Conservation (phyloP, 30 jellyfish, hydroid and myxozoan genomes). For the Aurelia sp. region DNA sequence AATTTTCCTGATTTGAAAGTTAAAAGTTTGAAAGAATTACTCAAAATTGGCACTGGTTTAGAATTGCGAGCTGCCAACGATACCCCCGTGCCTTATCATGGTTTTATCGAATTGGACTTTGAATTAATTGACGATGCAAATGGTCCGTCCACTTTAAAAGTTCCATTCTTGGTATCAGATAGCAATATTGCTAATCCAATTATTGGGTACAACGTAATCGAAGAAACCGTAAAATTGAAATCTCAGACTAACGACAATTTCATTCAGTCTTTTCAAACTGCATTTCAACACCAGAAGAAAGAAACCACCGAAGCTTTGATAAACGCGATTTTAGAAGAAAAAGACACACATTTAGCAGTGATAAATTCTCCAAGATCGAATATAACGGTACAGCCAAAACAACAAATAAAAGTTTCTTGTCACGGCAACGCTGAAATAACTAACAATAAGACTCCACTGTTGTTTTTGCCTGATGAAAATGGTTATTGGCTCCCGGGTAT, state of each 20-base stretch:
- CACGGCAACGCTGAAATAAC: conserved; percentile 15
- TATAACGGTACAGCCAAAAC: conserved; percentile 45
- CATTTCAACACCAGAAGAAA: conserved; percentile 8
- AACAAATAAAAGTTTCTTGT: conserved; percentile 35
- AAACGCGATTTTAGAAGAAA: conserved; percentile 5
- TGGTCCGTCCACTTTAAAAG: conserved; percentile 25
- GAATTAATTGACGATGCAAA: conserved; percentile 3
- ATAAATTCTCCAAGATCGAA: conserved; percentile 43
- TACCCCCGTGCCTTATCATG: conserved; percentile 43
- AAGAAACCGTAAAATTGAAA: conserved; percentile 13
- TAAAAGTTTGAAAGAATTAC: background rate
- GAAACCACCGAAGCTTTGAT: conserved; percentile 41
- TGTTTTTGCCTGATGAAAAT: conserved; percentile 39
- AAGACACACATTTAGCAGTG: conserved; percentile 23
- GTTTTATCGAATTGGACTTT: conserved; percentile 34
- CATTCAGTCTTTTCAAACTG: conserved; percentile 10
- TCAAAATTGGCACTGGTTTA: conserved; percentile 11
- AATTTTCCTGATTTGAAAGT: conserved; percentile 13
- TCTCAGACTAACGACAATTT: conserved; percentile 6
- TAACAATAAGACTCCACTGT: conserved; percentile 18
- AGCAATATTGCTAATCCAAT: conserved; percentile 37
- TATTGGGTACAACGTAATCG: conserved; percentile 39
- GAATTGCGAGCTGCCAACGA: conserved; percentile 48
- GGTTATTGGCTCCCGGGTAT: conserved; percentile 4
- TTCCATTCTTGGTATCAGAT: conserved; percentile 40